Conservation (phyloP, 1,140 invertebrate genomes). For the Saccostrea echinata region DNA sequence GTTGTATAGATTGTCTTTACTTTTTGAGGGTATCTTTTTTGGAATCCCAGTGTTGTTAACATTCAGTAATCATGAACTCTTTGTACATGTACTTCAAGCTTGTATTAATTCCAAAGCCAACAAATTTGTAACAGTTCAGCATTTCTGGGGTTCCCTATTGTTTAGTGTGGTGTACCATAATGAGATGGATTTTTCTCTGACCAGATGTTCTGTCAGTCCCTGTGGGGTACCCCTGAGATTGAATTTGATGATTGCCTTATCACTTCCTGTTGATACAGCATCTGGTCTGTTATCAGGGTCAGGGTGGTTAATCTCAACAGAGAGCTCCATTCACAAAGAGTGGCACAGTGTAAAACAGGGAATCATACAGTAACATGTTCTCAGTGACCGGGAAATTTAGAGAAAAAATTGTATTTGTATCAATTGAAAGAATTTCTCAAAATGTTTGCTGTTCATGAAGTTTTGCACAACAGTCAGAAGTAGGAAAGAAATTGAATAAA, state of each 20-base stretch:
- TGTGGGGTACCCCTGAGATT: conserved; percentile 27
- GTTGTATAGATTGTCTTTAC: too few species aligned
- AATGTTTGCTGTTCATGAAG: too few species aligned
- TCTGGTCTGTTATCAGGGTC: conserved; percentile 42
- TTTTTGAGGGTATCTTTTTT: too few species aligned
- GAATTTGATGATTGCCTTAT: conserved; percentile 23
- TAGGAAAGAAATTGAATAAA: too few species aligned
- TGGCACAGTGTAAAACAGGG: conserved; percentile 5
- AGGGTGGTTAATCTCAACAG: not conserved
- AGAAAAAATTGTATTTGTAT: not conserved
- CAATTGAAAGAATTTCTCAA: not conserved
- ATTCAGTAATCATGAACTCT: too few species aligned
- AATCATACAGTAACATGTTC: not conserved
- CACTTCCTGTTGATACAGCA: conserved; percentile 43
- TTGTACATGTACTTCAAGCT: too few species aligned
- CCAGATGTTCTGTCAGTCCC: not conserved
- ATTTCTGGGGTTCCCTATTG: not conserved
- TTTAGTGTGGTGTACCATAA: not conserved
- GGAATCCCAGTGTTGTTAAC: too few species aligned
- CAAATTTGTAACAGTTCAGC: too few species aligned
- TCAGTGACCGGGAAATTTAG: not conserved
- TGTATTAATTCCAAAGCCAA: too few species aligned
- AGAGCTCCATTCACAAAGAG: conserved; percentile 41
- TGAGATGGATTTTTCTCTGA: not conserved
- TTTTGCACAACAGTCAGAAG: too few species aligned